Conservation (phyloP, 1,140 invertebrate species). For the Meloidogyne chitwoodi region DNA sequence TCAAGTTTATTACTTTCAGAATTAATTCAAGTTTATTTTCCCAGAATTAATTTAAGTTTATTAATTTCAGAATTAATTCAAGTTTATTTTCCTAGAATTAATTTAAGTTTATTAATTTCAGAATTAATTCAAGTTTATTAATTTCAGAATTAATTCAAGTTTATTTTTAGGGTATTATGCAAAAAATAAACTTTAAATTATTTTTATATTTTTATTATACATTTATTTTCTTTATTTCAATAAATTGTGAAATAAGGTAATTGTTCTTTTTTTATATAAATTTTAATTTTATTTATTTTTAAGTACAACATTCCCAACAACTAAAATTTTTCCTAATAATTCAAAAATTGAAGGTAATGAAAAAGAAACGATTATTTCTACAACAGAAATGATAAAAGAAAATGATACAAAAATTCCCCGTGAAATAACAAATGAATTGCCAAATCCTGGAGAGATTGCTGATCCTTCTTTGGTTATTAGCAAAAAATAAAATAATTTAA, state of each 20-base stretch:
- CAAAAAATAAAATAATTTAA: background rate
- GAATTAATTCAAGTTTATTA: background rate
- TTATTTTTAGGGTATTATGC: background rate
- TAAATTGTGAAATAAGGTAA: background rate
- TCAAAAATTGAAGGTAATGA: background rate
- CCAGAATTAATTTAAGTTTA: too few relatives aligned
- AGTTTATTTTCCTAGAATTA: too few relatives aligned
- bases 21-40: too few relatives aligned
- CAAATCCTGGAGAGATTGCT: constrained; percentile 7
- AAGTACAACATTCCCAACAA: background rate
- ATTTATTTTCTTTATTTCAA: background rate
- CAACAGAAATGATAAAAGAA: background rate
- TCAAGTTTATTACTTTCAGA: too few relatives aligned
- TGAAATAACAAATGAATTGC: background rate
- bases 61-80: too few relatives aligned
- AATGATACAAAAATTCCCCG: background rate
- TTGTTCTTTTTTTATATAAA: background rate
- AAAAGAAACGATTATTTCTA: background rate
- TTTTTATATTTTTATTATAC: background rate
- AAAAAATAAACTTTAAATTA: background rate
- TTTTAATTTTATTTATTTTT: background rate
- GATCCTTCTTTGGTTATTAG: constrained; percentile 15
- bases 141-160: background rate
- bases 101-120: too few relatives aligned
- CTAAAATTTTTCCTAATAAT: background rate